Evolutionary conservation across 2,113 vertebrate genomes (phyloP).

Genomic region (Arothron firmamentum): DNA sequence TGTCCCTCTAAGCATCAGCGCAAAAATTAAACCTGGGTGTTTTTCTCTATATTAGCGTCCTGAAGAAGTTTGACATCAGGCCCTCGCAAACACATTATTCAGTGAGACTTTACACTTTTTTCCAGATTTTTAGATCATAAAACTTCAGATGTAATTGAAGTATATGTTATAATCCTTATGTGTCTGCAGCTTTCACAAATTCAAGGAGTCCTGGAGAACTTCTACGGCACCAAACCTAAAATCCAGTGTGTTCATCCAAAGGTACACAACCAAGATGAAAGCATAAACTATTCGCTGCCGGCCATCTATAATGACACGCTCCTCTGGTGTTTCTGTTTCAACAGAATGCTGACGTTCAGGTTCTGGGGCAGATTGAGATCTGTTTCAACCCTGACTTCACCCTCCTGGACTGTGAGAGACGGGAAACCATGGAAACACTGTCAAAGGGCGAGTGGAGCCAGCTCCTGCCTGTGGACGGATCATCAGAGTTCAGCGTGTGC

Average conservation of each 20-base stretch:
- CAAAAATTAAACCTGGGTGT: neutral
- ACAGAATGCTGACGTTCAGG: slow-evolving; percentile 48
- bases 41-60: slow-evolving; percentile 50
- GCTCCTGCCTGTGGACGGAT: neutral
- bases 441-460: slow-evolving; percentile 11
- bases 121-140: neutral
- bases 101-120: slow-evolving; percentile 39
- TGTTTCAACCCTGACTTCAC: slow-evolving; percentile 55
- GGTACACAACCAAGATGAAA: slow-evolving; percentile 30
- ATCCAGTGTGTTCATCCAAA: slow-evolving; percentile 59
- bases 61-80: slow-evolving; percentile 57
- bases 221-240: slow-evolving; percentile 57
- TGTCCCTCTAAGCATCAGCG: neutral
- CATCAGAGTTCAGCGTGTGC: slow-evolving; percentile 58
- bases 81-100: slow-evolving; percentile 58
- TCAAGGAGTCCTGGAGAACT: slow-evolving; percentile 54
- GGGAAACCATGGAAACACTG: neutral
- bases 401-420: slow-evolving; percentile 57
- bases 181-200: slow-evolving; percentile 53
- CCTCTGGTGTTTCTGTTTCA: slow-evolving; percentile 7
- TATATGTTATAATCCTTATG: neutral
- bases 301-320: neutral
- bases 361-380: slow-evolving; percentile 69
- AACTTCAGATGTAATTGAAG: neutral
- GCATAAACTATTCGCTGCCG: neutral